Percentiles rank a stretch among this genome's conserved stretches.
These are phyloP conservation scores for Dendroctonus ponderosae DNA, from an alignment of 1,140 invertebrate species.

Conservation along the genomic window DNA sequence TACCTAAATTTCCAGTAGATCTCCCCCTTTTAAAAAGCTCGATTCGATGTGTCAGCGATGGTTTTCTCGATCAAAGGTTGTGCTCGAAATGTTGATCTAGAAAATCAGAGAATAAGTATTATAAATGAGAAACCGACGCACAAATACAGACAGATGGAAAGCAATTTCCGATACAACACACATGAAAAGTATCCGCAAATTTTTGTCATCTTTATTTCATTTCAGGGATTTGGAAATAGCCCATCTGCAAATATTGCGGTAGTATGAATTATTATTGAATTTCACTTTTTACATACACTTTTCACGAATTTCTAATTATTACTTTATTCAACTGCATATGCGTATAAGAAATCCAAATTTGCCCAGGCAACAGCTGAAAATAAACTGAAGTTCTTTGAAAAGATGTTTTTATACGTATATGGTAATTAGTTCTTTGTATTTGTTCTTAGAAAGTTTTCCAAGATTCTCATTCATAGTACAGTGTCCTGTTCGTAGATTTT, in stretches of 20 bases:
- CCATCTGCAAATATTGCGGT: constrained; percentile 55
- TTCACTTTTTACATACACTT: constrained; percentile 43
- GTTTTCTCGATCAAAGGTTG: constrained; percentile 12
- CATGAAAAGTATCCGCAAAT: background rate
- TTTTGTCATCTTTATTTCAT: constrained; percentile 39
- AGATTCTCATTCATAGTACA: constrained; percentile 52
- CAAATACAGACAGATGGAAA: constrained; percentile 38
- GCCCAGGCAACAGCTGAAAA: background rate
- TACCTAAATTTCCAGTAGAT: constrained; percentile 5
- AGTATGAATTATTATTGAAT: constrained; percentile 49
- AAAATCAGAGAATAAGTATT: constrained; percentile 18
- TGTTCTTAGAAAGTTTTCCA: constrained; percentile 31
- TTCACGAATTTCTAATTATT: constrained; percentile 28
- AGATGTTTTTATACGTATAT: constrained; percentile 19
- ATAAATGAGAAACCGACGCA: constrained; percentile 34
- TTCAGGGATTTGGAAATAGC: constrained; percentile 54
- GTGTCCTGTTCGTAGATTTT: constrained; percentile 41
- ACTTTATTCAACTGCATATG: constrained; percentile 16
- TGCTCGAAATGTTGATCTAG: background rate
- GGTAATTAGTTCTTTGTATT: constrained; percentile 25
- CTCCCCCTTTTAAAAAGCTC: constrained; percentile 6
- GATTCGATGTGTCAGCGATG: constrained; percentile 9
- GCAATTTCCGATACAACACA: constrained; percentile 10
- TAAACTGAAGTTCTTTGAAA: background rate
- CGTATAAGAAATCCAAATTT: constrained; percentile 12